Evolutionary conservation across 2,113 vertebrate genomes (phyloP).

Genomic region (Lampris incognitus): DNA sequence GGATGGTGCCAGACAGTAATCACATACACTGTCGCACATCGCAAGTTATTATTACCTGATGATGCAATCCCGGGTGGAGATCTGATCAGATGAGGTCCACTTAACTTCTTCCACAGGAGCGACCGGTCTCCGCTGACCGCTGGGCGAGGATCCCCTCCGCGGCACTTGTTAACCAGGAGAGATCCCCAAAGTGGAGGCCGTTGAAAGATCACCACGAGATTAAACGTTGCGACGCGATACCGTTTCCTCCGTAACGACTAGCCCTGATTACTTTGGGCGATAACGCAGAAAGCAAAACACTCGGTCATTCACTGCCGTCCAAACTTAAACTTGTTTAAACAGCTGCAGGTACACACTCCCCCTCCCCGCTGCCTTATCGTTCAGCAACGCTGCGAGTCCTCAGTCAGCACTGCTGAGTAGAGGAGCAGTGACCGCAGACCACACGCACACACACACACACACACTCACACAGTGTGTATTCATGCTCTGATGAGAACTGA

Average conservation of each 20-base stretch:
- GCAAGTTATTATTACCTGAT: constrained; percentile 56
- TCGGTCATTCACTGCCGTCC: constrained; percentile 17
- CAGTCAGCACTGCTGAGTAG: constrained; percentile 34
- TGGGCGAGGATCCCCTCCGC: constrained; percentile 1
- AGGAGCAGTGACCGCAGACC: constrained; percentile 35
- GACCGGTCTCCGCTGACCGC: constrained; percentile 38
- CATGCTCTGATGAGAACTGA: not conserved
- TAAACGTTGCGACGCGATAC: constrained; percentile 31
- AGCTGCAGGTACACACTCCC: constrained; percentile 62
- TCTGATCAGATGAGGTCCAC: constrained; percentile 65
- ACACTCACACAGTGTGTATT: constrained; percentile 2
- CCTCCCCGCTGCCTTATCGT: constrained; percentile 53
- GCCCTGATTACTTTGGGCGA: not conserved
- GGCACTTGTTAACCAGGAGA: constrained; percentile 22
- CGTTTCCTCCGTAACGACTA: constrained; percentile 43
- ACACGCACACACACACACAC: constrained; percentile 31
- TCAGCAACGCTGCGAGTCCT: constrained; percentile 43
- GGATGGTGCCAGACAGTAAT: constrained; percentile 55
- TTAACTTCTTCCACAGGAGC: constrained; percentile 60
- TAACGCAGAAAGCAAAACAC: constrained; percentile 37
- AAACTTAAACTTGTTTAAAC: constrained; percentile 63
- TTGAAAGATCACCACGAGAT: constrained; percentile 42
- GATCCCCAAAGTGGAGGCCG: constrained; percentile 22
- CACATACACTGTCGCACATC: constrained; percentile 60
- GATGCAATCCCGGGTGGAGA: constrained; percentile 46